Evolutionary conservation across 2,113 vertebrate genomes (phyloP).

Genomic region (Sinocyclocheilus maitianheensis): DNA sequence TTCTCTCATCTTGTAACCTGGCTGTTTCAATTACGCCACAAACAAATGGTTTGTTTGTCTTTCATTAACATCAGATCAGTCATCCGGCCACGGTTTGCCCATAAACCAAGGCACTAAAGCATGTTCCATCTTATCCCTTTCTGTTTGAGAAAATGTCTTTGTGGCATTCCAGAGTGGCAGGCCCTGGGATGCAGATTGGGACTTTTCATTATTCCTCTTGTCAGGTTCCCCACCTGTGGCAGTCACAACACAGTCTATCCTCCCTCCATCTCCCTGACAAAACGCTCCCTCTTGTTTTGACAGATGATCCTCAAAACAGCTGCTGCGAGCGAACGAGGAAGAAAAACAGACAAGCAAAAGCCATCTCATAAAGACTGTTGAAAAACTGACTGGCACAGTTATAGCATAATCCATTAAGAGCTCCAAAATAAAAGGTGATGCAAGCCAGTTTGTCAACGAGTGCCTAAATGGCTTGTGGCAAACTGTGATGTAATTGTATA

Average conservation of each 20-base stretch:
- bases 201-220: constrained; percentile 68
- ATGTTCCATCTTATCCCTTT: constrained; percentile 14
- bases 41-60: constrained; percentile 80
- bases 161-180: constrained; percentile 73
- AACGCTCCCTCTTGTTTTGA: constrained; percentile 79
- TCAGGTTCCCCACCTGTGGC: constrained; percentile 72
- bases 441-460: constrained; percentile 75
- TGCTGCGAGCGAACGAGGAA: constrained; percentile 68
- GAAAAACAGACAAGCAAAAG: constrained; percentile 55
- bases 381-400: constrained; percentile 74
- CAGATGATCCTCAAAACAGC: constrained; percentile 76
- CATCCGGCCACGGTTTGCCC: constrained; percentile 75
- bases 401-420: constrained; percentile 83
- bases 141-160: constrained; percentile 57
- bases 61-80: constrained; percentile 81
- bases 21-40: constrained; percentile 63
- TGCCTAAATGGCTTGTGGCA: constrained; percentile 73
- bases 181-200: constrained; percentile 63
- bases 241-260: constrained; percentile 72
- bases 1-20: constrained; percentile 68
- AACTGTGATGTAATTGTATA: constrained; percentile 60
- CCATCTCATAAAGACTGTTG: constrained; percentile 67
- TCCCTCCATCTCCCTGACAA: constrained; percentile 65
- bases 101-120: constrained; percentile 44
- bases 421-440: constrained; percentile 70